These are phyloP conservation scores for Neotoma lepida DNA, from an alignment of 2,113 vertebrate genomes.

Conservation along the genomic window DNA sequence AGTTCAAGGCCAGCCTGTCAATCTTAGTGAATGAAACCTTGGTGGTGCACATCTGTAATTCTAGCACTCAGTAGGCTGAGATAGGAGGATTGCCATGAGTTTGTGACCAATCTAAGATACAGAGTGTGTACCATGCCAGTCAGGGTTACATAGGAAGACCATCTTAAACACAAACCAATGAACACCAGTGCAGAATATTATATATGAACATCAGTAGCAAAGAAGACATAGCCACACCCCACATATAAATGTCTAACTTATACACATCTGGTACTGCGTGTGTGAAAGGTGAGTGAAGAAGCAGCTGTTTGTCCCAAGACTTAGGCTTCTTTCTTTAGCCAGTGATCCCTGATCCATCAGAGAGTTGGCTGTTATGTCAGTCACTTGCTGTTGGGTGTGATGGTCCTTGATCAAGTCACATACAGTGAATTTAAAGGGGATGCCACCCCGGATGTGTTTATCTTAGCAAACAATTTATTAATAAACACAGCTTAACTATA, in stretches of 20 bases:
- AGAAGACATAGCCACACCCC: background rate
- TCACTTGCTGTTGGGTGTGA: background rate
- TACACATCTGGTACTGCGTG: background rate
- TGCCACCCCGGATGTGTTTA: background rate
- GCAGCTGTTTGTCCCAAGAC: background rate
- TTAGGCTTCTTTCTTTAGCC: background rate
- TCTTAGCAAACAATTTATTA: background rate
- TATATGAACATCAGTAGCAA: background rate
- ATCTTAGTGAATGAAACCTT: background rate
- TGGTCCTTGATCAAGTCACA: background rate
- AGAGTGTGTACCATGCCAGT: background rate
- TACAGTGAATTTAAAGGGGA: slow-evolving; percentile 16
- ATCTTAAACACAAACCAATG: background rate
- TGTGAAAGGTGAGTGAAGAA: background rate
- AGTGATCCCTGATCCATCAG: background rate
- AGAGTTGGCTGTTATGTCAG: background rate
- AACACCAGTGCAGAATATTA: background rate
- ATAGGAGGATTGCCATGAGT: background rate
- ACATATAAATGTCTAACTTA: background rate
- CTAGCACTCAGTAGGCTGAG: background rate
- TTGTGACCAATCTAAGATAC: background rate
- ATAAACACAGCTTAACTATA: background rate
- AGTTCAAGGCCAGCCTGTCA: background rate
- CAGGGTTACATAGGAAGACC: background rate
- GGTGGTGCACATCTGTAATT: background rate